A percentile compares a stretch with the other conserved stretches of the same genome.
phyloP scores from a whole-genome alignment of 2,797 vertebrate genomes.

The Lepus townsendii region DNA sequence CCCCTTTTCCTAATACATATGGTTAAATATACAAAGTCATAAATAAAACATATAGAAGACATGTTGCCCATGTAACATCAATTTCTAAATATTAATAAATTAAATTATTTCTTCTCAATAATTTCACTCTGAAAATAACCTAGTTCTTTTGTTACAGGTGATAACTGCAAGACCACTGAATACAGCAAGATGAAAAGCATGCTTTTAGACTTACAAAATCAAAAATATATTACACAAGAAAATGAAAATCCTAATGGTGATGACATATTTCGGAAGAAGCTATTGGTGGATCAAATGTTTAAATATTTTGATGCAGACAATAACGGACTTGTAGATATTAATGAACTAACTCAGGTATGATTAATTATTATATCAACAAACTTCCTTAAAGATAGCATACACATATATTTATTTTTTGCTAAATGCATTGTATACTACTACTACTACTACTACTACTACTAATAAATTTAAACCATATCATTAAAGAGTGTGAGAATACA shows the following conservation, averaged over 20 bases:
- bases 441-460: background rate
- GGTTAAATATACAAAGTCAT: background rate
- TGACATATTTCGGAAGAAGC: slow-evolving; percentile 91
- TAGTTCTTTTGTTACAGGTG: slow-evolving; percentile 89
- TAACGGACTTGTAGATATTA: slow-evolving; percentile 92
- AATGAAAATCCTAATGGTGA: slow-evolving; percentile 89
- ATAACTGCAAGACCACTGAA: slow-evolving; percentile 94
- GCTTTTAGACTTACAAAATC: slow-evolving; percentile 93
- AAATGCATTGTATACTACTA: background rate
- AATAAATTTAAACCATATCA: background rate
- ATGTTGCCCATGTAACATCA: background rate
- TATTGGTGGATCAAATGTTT: slow-evolving; percentile 96
- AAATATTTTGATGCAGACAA: slow-evolving; percentile 95
- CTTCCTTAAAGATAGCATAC: background rate
- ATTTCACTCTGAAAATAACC: slow-evolving; percentile 59
- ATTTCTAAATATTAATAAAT: slow-evolving; percentile 15
- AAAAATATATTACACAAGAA: slow-evolving; percentile 88
- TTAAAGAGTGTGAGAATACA: background rate
- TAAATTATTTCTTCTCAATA: background rate
- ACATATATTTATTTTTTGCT: background rate
- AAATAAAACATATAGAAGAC: background rate
- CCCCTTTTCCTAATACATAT: background rate
- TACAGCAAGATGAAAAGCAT: slow-evolving; percentile 94
- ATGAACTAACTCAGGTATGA: slow-evolving; percentile 96
- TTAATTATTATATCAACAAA: slow-evolving; percentile 15